Evolutionary conservation across 2,797 vertebrate species (phyloP).

Genomic region (Gadopsis bispinosus): DNA sequence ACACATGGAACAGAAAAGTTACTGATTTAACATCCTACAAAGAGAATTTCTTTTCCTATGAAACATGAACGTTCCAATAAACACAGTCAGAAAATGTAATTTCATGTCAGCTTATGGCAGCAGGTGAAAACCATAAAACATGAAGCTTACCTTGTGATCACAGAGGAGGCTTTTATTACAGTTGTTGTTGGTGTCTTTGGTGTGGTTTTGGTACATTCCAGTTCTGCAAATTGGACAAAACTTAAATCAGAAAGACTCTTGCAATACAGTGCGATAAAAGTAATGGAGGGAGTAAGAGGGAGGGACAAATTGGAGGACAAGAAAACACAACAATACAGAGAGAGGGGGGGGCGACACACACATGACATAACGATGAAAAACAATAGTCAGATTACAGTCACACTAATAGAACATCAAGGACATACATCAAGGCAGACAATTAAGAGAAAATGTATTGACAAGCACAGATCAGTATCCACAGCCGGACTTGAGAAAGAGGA

Average conservation of each 20-base stretch:
- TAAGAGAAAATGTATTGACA: conserved; percentile 53
- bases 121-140: conserved; percentile 46
- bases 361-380: conserved; percentile 52
- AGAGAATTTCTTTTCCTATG: neutral
- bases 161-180: conserved; percentile 77
- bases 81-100: neutral
- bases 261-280: conserved; percentile 38
- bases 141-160: conserved; percentile 80
- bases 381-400: conserved; percentile 16
- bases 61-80: conserved; percentile 14
- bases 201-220: conserved; percentile 84
- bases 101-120: conserved; percentile 13
- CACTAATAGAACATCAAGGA: conserved; percentile 36
- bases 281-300: conserved; percentile 8
- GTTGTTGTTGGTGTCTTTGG: conserved; percentile 81
- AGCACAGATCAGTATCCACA: conserved; percentile 56
- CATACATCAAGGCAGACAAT: conserved; percentile 64
- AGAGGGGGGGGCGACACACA: conserved; percentile 2
- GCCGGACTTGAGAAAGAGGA: conserved; percentile 56
- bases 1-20: conserved; percentile 12
- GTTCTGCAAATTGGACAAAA: conserved; percentile 53
- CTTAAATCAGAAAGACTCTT: conserved; percentile 41
- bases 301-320: conserved; percentile 48
- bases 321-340: conserved; percentile 35
- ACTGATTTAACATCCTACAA: conserved; percentile 16